Evolutionary conservation across 64 coral and sea anemone species (phyloP).

Genomic region (Montipora foliosa): DNA sequence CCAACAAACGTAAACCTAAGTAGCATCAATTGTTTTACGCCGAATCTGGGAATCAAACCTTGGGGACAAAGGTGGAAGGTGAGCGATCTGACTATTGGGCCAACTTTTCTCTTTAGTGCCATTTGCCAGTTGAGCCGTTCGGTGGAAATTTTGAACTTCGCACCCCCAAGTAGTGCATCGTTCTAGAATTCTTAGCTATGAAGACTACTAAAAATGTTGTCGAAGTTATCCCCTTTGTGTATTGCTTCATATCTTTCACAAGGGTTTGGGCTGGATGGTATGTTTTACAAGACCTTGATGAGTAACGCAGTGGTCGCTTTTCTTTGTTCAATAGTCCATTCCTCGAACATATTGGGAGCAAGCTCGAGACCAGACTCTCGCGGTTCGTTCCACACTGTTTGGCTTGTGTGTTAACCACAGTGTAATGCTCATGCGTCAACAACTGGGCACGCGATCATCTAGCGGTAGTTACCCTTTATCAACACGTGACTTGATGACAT

Average conservation of each 20-base stretch:
- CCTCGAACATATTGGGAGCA: conserved; percentile 76
- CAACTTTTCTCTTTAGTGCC: neutral
- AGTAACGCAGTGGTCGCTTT: neutral
- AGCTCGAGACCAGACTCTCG: conserved; percentile 73
- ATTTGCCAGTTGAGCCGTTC: neutral
- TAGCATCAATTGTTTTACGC: no score
- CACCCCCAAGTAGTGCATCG: neutral
- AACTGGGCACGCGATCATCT: conserved; percentile 81
- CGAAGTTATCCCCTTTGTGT: no score
- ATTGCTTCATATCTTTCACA: neutral
- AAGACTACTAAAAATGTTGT: no score
- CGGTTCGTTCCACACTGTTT: conserved; percentile 84
- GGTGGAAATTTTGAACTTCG: neutral
- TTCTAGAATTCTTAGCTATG: no score
- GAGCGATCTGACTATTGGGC: no score
- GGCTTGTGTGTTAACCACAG: conserved; percentile 91
- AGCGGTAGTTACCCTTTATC: conserved; percentile 73
- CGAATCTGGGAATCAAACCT: no score
- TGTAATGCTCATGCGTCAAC: conserved; percentile 77
- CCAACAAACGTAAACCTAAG: no score
- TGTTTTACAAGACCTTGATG: no score
- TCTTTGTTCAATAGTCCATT: conserved; percentile 41
- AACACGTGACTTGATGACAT: conserved; percentile 65
- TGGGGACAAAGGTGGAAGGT: no score
- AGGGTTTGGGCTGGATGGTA: neutral